Evolutionary conservation across 1,140 invertebrate species (phyloP), one percentile per base, ranked within the genome.

Genomic region (Apis cerana): DNA sequence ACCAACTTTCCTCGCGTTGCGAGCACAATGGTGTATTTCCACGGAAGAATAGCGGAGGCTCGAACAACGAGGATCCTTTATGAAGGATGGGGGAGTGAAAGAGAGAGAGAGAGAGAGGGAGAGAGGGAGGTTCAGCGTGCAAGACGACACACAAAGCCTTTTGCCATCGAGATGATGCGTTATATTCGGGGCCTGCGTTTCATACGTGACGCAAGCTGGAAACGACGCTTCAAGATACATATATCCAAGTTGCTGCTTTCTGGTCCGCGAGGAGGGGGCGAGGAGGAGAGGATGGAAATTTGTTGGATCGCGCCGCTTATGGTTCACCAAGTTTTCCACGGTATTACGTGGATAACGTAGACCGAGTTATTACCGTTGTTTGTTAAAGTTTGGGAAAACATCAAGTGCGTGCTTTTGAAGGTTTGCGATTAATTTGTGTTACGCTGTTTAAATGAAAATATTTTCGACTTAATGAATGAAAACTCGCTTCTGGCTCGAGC

Each of bases 101-200:
- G 33, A 43, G 33, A 7, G 33, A 7, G 33, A 43, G 33, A 43
- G 33, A 43, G 33, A 43, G 33, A 43, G 33, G 3, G 5, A 43
- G 5, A 5, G 33, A 7, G 33, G 4, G 33, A 33, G 33, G 27
- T 77, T 64, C 54, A 33, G 23, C 10, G 15, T 54, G 27, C 65
- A 43, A 43, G 65, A 70, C 65, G 76, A 70, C 56, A 70, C 52
- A 62, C 77, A 71, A 71, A 71, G 67, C 56, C 56, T 79, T 62
- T 69, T 62, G 48, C 23, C 54, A 61, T 79, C 43, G 67, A 71
- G 56, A 11, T 33, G 43, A 79, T 79, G 67, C 67, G 67, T 79
- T 59, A 79, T 69, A 70, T 79, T 79, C 65, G 68, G 71, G 68
- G 71, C 48, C n/a, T 23, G 56, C 65, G 76, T 79, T 70, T 79